Evolutionary conservation across 1,140 invertebrate species (phyloP), one percentile per base, ranked within the genome.

Genomic region (Amyelois transitella): DNA sequence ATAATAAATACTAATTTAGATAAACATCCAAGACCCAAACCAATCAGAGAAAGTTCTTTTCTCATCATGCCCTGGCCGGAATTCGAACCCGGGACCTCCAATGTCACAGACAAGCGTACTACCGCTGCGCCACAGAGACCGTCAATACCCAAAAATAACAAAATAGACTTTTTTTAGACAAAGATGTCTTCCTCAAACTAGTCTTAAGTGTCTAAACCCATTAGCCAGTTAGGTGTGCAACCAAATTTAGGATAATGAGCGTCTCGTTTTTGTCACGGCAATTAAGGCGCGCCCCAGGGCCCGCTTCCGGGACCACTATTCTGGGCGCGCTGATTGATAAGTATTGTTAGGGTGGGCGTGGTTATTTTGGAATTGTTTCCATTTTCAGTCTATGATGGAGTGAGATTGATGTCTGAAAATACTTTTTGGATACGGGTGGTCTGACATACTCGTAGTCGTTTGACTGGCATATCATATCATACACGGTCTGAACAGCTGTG

Each of bases 281-380:
- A 72, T 75, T 72, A 77, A 65, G 49, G 53, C 28, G 28, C 60
- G 53, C 52, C 43, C 58, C 21, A 47, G 68, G 57, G 63, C 56
- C 65, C 60, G 43, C 54, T 69, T 76, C 73, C 73, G 63, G 63
- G 32, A 52, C 17, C 19, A 54, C 38, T 76, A 72, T 72, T 74
- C 70, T 67, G 32, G 58, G 61, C 55, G 44, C 54, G 63, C 44
- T 67, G 64, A 75, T 72, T 70, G 67, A 77, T 75, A 70, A 21
- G 24, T 38, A 38, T 55, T 55, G 53, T 55, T 45, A 44, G 18
- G 28, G 32, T 38, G 51, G 32, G 18, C 17, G 21, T 43, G 43
- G 25, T 21, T 44, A 44, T 53, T 45, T 53, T 5, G n/a, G 47
- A 14, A n/a, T 21, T 14, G 45, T 49, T 49, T 49, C 21, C 22